Evolutionary conservation across 2,113 vertebrate species (phyloP).

Genomic region (Austrofundulus limnaeus): DNA sequence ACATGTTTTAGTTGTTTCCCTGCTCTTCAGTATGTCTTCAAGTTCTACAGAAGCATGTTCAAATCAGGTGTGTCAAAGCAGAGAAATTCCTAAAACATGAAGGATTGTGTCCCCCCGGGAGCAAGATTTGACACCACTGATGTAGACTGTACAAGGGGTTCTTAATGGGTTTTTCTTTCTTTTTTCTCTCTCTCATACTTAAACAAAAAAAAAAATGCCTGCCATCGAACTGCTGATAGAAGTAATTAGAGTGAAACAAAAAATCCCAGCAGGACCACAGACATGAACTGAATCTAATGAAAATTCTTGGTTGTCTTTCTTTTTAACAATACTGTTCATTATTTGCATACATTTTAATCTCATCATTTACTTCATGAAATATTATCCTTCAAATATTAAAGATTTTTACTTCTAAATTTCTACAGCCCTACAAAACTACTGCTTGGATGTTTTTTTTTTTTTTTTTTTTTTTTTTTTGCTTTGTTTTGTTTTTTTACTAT

Average conservation of each 20-base stretch:
- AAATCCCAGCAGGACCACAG: not conserved
- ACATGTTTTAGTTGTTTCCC: too few species aligned
- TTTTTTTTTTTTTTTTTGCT: too few species aligned
- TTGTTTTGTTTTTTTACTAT: not conserved
- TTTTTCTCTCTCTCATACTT: not conserved
- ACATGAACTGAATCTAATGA: not conserved
- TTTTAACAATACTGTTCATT: not conserved
- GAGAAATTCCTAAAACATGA: too few species aligned
- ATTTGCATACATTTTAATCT: conserved; percentile 1
- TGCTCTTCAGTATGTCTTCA: too few species aligned
- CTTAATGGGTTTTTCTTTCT: not conserved
- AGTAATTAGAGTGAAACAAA: not conserved
- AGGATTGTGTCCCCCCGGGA: too few species aligned
- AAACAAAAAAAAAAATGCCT: not conserved
- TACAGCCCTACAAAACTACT: not conserved
- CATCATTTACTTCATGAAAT: not conserved
- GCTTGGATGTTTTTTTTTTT: too few species aligned
- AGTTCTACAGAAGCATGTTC: too few species aligned
- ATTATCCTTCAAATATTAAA: not conserved
- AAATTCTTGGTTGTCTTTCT: too few species aligned
- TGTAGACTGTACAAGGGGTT: not conserved
- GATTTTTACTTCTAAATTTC: not conserved
- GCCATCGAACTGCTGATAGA: not conserved
- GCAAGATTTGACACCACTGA: too few species aligned
- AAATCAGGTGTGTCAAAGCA: too few species aligned